phyloP scores from a whole-genome alignment of 2,113 vertebrate species.

The Microcebus jonahi region DNA sequence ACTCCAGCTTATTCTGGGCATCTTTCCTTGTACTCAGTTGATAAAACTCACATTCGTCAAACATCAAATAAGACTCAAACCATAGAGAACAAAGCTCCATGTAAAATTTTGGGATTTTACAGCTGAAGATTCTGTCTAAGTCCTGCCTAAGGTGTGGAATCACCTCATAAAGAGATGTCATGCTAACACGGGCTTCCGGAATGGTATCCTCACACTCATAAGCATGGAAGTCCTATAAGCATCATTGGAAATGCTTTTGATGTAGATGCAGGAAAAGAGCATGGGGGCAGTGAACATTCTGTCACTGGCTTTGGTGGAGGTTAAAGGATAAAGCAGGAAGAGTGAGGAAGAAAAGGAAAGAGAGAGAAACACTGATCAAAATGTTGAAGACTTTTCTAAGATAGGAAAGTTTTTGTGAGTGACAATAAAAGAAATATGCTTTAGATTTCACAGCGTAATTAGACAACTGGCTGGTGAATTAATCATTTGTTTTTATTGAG shows the following conservation, averaged over 20 bases:
- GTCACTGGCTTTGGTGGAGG: not conserved
- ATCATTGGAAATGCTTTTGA: not conserved
- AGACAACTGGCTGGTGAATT: not conserved
- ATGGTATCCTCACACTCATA: not conserved
- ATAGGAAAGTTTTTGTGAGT: not conserved
- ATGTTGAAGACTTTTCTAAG: not conserved
- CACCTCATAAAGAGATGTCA: not conserved
- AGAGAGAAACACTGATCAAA: not conserved
- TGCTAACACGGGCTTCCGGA: not conserved
- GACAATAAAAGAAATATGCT: not conserved
- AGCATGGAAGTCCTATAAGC: not conserved
- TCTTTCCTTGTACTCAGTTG: slow-evolving; percentile 59
- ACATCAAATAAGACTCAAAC: slow-evolving; percentile 32
- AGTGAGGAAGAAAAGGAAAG: not conserved
- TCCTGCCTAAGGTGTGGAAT: not conserved
- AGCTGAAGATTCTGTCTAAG: not conserved
- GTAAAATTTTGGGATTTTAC: slow-evolving; percentile 21
- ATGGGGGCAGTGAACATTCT: not conserved
- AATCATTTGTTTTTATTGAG: not conserved
- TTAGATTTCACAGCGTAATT: not conserved
- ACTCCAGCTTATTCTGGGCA: slow-evolving; percentile 53
- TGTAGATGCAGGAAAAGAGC: not conserved
- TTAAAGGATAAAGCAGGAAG: not conserved
- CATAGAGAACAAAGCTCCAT: not conserved
- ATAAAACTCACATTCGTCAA: slow-evolving; percentile 66